Evolutionary conservation across 2,888 invertebrate species (phyloP).

Genomic region (Alentia gelatinosa): DNA sequence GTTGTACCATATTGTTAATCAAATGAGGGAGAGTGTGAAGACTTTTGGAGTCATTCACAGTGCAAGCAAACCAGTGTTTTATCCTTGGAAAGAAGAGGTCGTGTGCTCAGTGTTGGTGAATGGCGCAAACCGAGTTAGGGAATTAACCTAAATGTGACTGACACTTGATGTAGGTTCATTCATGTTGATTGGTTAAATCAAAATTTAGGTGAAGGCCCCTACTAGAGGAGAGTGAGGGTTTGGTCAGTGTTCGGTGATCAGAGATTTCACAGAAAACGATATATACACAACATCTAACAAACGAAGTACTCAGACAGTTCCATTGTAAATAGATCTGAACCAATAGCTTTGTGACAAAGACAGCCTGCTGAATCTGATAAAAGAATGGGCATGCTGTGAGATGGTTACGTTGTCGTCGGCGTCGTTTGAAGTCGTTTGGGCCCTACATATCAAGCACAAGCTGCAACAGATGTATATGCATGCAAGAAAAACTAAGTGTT

Average conservation of each 20-base stretch:
- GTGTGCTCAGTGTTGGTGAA: conserved; percentile 41
- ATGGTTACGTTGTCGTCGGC: no score
- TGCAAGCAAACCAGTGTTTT: conserved; percentile 45
- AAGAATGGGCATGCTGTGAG: no score
- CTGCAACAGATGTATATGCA: neutral
- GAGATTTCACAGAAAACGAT: neutral
- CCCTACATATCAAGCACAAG: neutral
- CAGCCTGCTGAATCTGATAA: no score
- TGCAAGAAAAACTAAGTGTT: no score
- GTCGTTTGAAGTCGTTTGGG: no score
- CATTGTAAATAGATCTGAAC: no score
- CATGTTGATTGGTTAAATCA: neutral
- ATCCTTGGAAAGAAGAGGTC: conserved; percentile 36
- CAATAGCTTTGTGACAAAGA: no score
- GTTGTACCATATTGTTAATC: neutral
- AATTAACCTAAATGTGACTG: conserved; percentile 15
- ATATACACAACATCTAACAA: neutral
- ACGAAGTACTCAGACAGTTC: neutral
- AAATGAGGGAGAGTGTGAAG: conserved; percentile 32
- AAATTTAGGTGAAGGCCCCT: neutral
- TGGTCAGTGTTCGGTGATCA: neutral
- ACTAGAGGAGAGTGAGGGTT: neutral
- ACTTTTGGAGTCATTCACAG: conserved; percentile 3
- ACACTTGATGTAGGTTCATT: conserved; percentile 7
- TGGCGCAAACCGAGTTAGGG: conserved; percentile 36